These are phyloP conservation scores for Operophtera brumata DNA, from an alignment of 2,888 invertebrate species.

Conservation along the genomic window DNA sequence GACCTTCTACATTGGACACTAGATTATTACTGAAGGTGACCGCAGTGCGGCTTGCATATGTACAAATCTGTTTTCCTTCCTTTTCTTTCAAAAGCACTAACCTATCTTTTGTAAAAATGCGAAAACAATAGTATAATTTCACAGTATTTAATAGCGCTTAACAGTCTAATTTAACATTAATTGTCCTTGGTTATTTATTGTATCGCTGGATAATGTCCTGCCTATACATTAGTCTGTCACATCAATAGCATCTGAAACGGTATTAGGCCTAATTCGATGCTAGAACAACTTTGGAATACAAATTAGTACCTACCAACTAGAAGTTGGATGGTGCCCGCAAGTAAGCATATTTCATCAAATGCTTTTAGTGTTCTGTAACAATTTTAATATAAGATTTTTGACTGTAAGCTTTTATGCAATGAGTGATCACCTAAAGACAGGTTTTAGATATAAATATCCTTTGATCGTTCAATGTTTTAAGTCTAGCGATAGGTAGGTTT, in stretches of 20 bases:
- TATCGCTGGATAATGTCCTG: neutral
- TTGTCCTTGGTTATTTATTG: conserved; percentile 19
- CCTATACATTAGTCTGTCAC: conserved; percentile 9
- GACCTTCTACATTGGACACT: too few relatives aligned
- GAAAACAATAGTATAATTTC: conserved; percentile 21
- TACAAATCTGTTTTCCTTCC: conserved; percentile 7
- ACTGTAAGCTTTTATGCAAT: too few relatives aligned
- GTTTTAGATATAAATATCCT: too few relatives aligned
- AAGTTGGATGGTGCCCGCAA: too few relatives aligned
- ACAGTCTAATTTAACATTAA: conserved; percentile 31
- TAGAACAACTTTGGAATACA: neutral
- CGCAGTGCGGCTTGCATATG: too few relatives aligned
- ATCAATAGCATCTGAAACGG: conserved; percentile 15
- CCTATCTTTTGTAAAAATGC: neutral
- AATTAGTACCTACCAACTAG: too few relatives aligned
- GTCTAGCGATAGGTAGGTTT: neutral
- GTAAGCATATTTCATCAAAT: too few relatives aligned
- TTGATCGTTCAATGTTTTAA: too few relatives aligned
- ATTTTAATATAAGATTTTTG: too few relatives aligned
- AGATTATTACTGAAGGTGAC: too few relatives aligned
- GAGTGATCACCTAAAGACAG: too few relatives aligned
- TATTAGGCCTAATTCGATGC: neutral
- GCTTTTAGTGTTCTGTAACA: too few relatives aligned
- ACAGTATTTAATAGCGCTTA: conserved; percentile 40
- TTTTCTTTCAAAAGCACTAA: neutral